Conservation (phyloP, 2,888 invertebrate genomes). For the Agrochola macilenta region DNA sequence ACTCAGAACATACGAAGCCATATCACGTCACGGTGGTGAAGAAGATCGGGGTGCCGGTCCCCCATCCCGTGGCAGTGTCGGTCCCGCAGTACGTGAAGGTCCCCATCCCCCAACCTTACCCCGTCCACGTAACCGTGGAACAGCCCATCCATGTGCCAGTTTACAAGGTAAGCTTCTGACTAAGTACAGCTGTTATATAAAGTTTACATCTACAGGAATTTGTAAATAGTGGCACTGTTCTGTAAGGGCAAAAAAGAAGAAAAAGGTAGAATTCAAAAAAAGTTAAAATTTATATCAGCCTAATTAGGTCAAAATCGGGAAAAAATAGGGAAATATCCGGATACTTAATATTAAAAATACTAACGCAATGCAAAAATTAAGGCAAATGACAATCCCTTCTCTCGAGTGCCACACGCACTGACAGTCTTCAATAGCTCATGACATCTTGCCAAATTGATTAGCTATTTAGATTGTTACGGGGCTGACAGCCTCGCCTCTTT, state of each 20-base stretch:
- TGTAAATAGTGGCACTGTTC: background rate
- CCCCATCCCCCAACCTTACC: constrained; percentile 94
- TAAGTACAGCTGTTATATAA: background rate
- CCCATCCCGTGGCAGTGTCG: constrained; percentile 93
- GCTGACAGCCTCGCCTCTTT: background rate
- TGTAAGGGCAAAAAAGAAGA: background rate
- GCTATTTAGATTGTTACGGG: background rate
- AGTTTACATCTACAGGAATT: background rate
- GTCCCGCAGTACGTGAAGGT: constrained; percentile 93
- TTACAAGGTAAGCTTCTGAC: constrained; percentile 89
- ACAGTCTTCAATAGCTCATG: background rate
- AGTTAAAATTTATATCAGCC: no score
- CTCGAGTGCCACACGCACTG: background rate
- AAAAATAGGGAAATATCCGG: background rate
- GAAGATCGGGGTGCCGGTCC: constrained; percentile 93
- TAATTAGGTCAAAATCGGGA: background rate
- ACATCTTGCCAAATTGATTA: background rate
- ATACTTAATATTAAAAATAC: background rate
- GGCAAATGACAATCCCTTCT: background rate
- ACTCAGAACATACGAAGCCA: constrained; percentile 93
- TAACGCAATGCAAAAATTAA: background rate
- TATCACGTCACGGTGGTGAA: constrained; percentile 93
- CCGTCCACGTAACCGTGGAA: constrained; percentile 93
- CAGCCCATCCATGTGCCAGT: constrained; percentile 94
- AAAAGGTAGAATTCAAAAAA: background rate